Evolutionary conservation across 2,888 invertebrate genomes (phyloP), one percentile per base, ranked within the genome.

Genomic region (Horisme vitalbata): DNA sequence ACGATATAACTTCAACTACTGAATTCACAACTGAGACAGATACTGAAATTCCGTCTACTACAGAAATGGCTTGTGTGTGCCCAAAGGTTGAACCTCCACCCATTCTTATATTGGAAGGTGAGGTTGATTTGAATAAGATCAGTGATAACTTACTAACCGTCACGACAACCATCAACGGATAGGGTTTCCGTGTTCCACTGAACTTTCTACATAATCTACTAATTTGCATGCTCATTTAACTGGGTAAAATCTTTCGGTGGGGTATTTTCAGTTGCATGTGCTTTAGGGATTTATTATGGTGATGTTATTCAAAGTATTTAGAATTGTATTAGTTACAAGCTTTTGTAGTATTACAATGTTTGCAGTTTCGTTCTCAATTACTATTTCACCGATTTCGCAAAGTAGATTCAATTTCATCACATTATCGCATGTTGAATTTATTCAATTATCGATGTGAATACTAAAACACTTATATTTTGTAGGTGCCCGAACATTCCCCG

Each of bases 401-500:
- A 26, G 32, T 35, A 47, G 12, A 36, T 44, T 43, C 45, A 5
- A 52, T 32, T 62, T 76, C 81, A 83, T 67, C 77, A 73, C 82
- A 80, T 79, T 68, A 57, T 70, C 57, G 83, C 84, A 84, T 80
- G 78, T 47, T 63, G 55, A n/a, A 37, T 41, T 18, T 32, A 6
- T 32, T 37, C n/a, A 26, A n/a, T 34, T 36, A 10, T 31, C 18
- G 21, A 35, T 34, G 35, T 31, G 15, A 43, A 54, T 52, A 59
- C 51, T 72, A 58, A 73, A 33, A 37, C 12, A 28, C 11, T 20
- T 60, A 55, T 57, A 18, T 45, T 51, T 87, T 81, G 55, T 75
- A 96, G 96, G 96, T 89, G 95, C 95, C 69, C 93, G 95, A 85
- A 95, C 96, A 59, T 96, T 96, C 79, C 96, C 96, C 58, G 95